Percentiles rank a stretch among this genome's conserved stretches.
phyloP scores from a whole-genome alignment of 1,140 invertebrate genomes.

The Acromyrmex heyeri region DNA sequence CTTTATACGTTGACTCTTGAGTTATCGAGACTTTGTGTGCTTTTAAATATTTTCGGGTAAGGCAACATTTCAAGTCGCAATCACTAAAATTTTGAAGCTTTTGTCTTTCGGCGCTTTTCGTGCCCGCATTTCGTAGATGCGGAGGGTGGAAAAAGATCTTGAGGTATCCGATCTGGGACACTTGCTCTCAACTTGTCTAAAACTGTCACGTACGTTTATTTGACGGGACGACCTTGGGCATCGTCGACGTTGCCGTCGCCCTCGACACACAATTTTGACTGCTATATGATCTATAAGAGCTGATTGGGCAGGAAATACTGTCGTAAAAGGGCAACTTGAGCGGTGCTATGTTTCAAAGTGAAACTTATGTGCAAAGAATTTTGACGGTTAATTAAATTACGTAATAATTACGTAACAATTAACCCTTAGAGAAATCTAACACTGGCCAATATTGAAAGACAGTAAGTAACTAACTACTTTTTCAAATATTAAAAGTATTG shows the following conservation, averaged over 20 bases:
- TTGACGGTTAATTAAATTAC: neutral
- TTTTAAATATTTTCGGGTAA: neutral
- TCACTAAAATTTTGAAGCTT: neutral
- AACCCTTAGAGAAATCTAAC: too few species aligned
- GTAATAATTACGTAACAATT: neutral
- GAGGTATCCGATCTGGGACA: neutral
- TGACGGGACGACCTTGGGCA: constrained; percentile 32
- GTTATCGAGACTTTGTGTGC: neutral
- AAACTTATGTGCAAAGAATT: neutral
- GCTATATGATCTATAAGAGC: constrained; percentile 1
- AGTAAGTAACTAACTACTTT: too few species aligned
- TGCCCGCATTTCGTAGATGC: neutral
- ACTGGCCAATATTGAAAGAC: too few species aligned
- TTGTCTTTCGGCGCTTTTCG: neutral
- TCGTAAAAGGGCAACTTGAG: neutral
- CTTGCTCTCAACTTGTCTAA: constrained; percentile 30
- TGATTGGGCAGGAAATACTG: neutral
- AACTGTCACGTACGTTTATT: constrained; percentile 23
- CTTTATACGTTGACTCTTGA: neutral
- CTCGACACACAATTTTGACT: constrained; percentile 53
- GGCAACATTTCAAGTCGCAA: too few species aligned
- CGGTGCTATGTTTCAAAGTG: neutral
- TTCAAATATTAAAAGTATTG: too few species aligned
- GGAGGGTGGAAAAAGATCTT: neutral
- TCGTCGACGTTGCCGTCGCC: neutral